Evolutionary conservation across 2,113 vertebrate species (phyloP), one percentile per base, ranked within the genome.

Genomic region (Leptodactylus fuscus): DNA sequence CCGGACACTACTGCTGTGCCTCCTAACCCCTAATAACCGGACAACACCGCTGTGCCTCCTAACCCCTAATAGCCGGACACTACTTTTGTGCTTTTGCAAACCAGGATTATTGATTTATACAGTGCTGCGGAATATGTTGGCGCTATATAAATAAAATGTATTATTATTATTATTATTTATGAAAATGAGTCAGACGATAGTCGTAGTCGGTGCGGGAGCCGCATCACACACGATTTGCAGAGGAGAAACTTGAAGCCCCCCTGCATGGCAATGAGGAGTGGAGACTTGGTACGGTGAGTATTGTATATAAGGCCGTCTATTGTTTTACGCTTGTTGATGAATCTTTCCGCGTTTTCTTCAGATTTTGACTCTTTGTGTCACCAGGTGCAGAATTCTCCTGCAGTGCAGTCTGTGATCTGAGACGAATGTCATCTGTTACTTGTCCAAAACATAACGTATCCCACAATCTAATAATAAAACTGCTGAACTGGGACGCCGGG

Each of bases 401-500:
- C 74, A 22, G 1, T 51, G 46, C 73, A 10, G 27, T 22, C 44
- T 15, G 44, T 20, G 71, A 48, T 48, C 22, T 48, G 12, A 16
- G 5, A n/a, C 69, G 3, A n/a, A 32, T 48, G 44, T 75, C 71
- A 75, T 75, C 71, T 48, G 4, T 75, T 8, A 24, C 71, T 75
- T 29, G 15, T 75, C 71, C 41, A 48, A 73, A 24, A 48, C 29
- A 41, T 73, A 73, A 73, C 69, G 22, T 20, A 29, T 48, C 38
- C 41, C 13, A 20, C 27, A 51, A 53, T 53, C 46, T 51, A 53
- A 76, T 76, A 32, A 76, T 76, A 76, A 51, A 49, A 32, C 24
- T 10, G 74, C 74, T 76, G 46, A 32, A 18, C 24, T 4, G 7
- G n/a, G n/a, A n/a, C 5, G 12, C 11, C 46, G 8, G n/a, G n/a